Evolutionary conservation across 2,888 invertebrate genomes (phyloP).

Genomic region (Standfussiana lucernea): DNA sequence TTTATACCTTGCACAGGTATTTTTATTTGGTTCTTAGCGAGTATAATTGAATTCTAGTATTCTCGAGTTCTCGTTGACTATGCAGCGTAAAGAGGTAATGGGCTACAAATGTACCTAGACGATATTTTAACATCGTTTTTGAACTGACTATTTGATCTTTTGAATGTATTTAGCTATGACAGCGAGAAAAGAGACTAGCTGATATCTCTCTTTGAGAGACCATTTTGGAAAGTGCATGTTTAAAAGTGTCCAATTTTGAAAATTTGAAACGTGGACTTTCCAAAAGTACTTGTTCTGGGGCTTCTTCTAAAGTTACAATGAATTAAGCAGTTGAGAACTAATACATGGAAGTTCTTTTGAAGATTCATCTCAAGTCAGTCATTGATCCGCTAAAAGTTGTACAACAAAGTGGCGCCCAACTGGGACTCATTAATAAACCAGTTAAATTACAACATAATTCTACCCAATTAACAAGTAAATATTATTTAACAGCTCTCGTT

Average conservation of each 20-base stretch:
- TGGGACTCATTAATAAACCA: conserved; percentile 35
- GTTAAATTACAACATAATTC: conserved; percentile 15
- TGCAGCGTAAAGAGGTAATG: not conserved
- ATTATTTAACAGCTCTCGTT: conserved; percentile 28
- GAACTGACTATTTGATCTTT: not conserved
- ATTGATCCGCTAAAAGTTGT: conserved; percentile 31
- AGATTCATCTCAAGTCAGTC: conserved; percentile 14
- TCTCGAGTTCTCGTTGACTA: conserved; percentile 19
- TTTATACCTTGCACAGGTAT: conserved; percentile 42
- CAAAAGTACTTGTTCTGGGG: not conserved
- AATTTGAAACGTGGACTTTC: not conserved
- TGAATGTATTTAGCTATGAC: not conserved
- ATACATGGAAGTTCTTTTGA: not conserved
- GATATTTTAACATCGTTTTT: not conserved
- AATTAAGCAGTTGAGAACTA: not conserved
- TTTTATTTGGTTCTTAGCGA: conserved; percentile 29
- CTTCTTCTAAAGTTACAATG: not conserved
- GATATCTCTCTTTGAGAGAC: not conserved
- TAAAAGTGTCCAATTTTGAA: not conserved
- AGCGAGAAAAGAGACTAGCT: not conserved
- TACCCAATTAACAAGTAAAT: conserved; percentile 10
- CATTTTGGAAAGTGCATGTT: not conserved
- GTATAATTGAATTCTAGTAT: conserved; percentile 41
- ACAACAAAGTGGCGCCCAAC: conserved; percentile 65
- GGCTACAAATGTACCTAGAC: not conserved